Conservation (phyloP, 2,888 invertebrate genomes). For the Cosmorhoe ocellata region DNA sequence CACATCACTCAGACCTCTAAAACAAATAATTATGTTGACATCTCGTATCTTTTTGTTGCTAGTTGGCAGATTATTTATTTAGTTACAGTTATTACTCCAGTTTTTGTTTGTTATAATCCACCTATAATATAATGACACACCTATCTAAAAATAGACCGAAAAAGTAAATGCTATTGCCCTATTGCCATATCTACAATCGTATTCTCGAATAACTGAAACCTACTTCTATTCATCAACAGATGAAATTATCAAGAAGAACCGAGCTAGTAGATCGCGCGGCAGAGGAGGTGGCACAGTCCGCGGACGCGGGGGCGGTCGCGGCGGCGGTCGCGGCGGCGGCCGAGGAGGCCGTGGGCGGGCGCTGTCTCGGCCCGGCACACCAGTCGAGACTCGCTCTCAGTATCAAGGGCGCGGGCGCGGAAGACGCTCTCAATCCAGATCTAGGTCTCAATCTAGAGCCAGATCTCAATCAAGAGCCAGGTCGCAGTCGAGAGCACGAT, state of each 20-base stretch:
- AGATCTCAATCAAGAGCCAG: conserved; percentile 40
- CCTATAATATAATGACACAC: no score
- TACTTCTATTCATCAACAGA: conserved; percentile 43
- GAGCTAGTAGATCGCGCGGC: conserved; percentile 62
- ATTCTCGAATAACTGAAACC: no score
- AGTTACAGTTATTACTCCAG: no score
- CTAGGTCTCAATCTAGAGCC: conserved; percentile 43
- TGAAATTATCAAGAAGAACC: conserved; percentile 71
- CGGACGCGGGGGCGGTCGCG: conserved; percentile 33
- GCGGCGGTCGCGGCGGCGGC: conserved; percentile 42
- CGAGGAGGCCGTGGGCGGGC: conserved; percentile 46
- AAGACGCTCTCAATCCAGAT: conserved; percentile 51
- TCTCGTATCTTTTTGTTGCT: no score
- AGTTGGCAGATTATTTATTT: no score
- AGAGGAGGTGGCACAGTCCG: conserved; percentile 47
- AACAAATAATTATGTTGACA: no score
- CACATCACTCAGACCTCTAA: neutral
- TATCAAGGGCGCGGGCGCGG: conserved; percentile 48
- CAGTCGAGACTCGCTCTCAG: conserved; percentile 47
- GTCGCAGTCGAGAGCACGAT: conserved; percentile 37
- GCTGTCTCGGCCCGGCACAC: conserved; percentile 47
- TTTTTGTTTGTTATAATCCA: no score
- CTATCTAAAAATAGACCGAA: neutral
- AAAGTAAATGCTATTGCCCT: no score
- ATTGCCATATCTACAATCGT: no score